Percentiles rank a stretch among this genome's conserved stretches.
These are phyloP conservation scores for Archips xylosteana DNA, from an alignment of 2,888 invertebrate species.

Conservation along the genomic window DNA sequence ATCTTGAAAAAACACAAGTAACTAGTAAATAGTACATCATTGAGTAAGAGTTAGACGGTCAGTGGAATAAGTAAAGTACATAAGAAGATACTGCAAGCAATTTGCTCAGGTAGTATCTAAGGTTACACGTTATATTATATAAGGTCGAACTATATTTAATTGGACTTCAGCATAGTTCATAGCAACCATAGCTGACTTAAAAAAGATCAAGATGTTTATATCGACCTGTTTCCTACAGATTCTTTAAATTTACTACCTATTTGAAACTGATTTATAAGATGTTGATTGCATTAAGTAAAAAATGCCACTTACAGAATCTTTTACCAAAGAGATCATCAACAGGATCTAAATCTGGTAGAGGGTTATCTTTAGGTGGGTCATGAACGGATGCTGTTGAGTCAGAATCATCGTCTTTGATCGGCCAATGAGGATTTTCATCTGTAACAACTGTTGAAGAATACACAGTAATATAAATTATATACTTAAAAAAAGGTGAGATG, in stretches of 20 bases:
- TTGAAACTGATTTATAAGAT: not conserved
- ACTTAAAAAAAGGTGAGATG: too few relatives aligned
- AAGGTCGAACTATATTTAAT: too few relatives aligned
- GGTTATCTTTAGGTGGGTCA: slow-evolving; percentile 66
- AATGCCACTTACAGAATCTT: slow-evolving; percentile 64
- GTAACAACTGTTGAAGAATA: slow-evolving; percentile 60
- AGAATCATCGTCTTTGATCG: slow-evolving; percentile 70
- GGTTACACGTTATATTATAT: too few relatives aligned
- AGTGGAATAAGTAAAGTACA: not conserved
- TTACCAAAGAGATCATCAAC: slow-evolving; percentile 68
- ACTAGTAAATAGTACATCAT: not conserved
- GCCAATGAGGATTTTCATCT: slow-evolving; percentile 76
- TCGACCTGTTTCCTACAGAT: too few relatives aligned
- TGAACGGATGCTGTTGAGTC: slow-evolving; percentile 67
- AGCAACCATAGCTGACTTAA: too few relatives aligned
- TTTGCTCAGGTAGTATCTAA: too few relatives aligned
- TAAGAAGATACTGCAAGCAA: too few relatives aligned
- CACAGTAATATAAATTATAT: not conserved
- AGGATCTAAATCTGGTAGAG: slow-evolving; percentile 60
- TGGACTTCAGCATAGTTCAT: too few relatives aligned
- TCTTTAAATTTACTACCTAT: not conserved
- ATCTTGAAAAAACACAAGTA: not conserved
- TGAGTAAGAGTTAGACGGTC: not conserved
- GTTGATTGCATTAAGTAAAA: slow-evolving; percentile 45
- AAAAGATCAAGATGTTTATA: too few relatives aligned